Base-by-base conservation (phyloP, 1,140 invertebrate species). In the Zaprionus capensis region DNA sequence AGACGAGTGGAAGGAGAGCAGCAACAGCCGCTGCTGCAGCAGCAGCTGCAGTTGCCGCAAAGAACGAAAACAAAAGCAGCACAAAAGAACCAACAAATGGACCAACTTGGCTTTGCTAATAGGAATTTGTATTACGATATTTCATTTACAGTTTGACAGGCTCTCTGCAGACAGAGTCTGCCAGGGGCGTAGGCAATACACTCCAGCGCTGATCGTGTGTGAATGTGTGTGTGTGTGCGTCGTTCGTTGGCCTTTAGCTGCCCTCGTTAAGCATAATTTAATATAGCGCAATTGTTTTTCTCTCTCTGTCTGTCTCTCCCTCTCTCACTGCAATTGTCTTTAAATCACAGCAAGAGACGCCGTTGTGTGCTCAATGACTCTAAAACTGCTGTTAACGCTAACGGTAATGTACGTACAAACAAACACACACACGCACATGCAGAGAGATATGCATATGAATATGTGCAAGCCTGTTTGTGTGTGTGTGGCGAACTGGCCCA, bases 281-380 rank as follows among this genome's bases (percentile, higher is more conserved):
- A 87, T 87, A 88, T 78, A 78, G 73, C 63, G 73, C 83, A 82
- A 86, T 88, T 82, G 80, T 79, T 88, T 82, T 71, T 79, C 80
- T 82, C 41, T 46, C 38, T 1, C 1, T 73, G 6, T 46, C 41
- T 17, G 2, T n/a, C 5, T n/a, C 0, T 7, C 15, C 15, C 38
- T 41, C 46, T 24, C 46, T 69, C 59, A 69, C 61, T 68, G 71
- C 77, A 80, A 76, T 78, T 68, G 67, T 69, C 69, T 80, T 76
- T 71, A 69, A 70, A 80, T 80, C 65, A 49, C 36, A 46, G 62
- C 34, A 61, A 71, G 36, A 41, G 24, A 26, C 64, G 53, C 36
- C 36, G 61, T 46, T 71, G 34, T 71, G 20, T 59, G 56, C 38
- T 62, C 68, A 88, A 58, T 81, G 69, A 34, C 75, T 87, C 55